phyloP scores from a whole-genome alignment of 1,140 invertebrate genomes.

The Scaptomyza pallida region DNA sequence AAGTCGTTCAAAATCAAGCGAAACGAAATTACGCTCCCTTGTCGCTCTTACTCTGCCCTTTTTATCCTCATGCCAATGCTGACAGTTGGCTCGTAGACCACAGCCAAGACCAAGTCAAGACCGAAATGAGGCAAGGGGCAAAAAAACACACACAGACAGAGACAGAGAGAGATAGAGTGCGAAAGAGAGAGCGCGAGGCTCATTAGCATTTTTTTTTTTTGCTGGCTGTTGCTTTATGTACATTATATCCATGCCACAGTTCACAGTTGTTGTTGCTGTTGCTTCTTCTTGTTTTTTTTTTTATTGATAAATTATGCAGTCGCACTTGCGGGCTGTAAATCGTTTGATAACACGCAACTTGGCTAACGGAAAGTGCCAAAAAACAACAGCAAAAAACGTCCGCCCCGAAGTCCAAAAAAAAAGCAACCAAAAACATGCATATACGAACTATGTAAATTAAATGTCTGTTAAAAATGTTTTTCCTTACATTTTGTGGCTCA shows the following conservation, averaged over 20 bases:
- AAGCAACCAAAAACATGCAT: background rate
- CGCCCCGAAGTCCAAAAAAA: constrained; percentile 5
- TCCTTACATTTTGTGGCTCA: background rate
- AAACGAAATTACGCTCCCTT: constrained; percentile 78
- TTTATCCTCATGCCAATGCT: constrained; percentile 27
- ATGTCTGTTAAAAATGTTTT: constrained; percentile 44
- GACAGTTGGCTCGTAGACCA: constrained; percentile 61
- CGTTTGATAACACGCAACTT: constrained; percentile 79
- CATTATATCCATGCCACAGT: constrained; percentile 32
- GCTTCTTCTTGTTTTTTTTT: constrained; percentile 43
- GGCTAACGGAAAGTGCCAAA: constrained; percentile 76
- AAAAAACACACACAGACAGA: no score
- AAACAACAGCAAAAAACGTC: constrained; percentile 31
- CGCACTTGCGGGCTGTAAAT: constrained; percentile 78
- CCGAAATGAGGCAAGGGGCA: constrained; percentile 17
- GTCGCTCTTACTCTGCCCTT: constrained; percentile 30
- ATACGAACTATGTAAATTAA: constrained; percentile 56
- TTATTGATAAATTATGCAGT: constrained; percentile 81
- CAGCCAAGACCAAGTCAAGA: constrained; percentile 27
- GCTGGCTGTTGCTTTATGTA: constrained; percentile 67
- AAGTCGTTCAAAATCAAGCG: constrained; percentile 80
- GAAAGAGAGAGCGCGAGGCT: constrained; percentile 33
- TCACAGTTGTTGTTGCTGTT: constrained; percentile 16
- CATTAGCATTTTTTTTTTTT: constrained; percentile 77
- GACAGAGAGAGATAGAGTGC: background rate